These are phyloP conservation scores for Gadus macrocephalus DNA, from an alignment of 2,113 vertebrate genomes.

Conservation along the genomic window DNA sequence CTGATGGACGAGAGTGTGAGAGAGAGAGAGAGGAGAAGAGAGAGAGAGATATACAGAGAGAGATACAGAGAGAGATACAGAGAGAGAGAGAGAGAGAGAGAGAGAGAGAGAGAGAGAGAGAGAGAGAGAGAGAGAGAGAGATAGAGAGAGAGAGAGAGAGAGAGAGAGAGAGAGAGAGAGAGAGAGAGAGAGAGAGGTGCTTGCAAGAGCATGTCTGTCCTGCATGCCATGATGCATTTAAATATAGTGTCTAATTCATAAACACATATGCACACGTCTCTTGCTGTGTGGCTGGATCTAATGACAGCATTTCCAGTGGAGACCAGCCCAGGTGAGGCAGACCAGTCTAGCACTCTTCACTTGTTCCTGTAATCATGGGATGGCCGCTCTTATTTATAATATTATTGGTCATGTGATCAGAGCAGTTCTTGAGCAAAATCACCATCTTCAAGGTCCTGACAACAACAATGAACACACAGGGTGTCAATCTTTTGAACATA, in stretches of 20 bases:
- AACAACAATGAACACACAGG: too few species aligned
- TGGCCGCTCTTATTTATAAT: too few species aligned
- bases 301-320: constrained; percentile 39
- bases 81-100: neutral
- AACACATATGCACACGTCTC: too few species aligned
- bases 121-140: neutral
- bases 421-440: too few species aligned
- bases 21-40: neutral
- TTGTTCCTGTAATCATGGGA: constrained; percentile 30
- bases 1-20: constrained; percentile 17
- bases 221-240: neutral
- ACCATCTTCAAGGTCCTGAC: too few species aligned
- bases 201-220: constrained; percentile 5
- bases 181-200: neutral
- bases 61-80: neutral
- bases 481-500: too few species aligned
- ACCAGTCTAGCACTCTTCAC: constrained; percentile 28
- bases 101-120: neutral
- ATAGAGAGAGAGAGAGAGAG: neutral
- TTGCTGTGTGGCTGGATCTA: too few species aligned
- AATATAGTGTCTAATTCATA: too few species aligned
- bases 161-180: neutral
- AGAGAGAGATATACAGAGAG: too few species aligned
- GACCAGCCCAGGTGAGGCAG: constrained; percentile 35
- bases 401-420: too few species aligned